These are phyloP conservation scores for Plebejus anna DNA, from an alignment of 2,888 invertebrate species.

Conservation along the genomic window DNA sequence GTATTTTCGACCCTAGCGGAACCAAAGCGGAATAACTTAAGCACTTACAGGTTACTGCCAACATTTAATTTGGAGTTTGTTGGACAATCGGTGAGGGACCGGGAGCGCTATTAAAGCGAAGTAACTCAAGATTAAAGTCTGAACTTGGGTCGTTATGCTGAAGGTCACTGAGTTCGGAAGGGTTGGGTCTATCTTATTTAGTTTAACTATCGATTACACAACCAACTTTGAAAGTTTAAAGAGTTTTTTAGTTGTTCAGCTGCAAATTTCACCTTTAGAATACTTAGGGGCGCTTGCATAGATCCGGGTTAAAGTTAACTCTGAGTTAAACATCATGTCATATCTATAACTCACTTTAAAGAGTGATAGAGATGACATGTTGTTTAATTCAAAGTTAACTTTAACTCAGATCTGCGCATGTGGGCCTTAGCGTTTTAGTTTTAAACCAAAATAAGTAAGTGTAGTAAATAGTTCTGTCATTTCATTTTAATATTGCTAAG, in stretches of 20 bases:
- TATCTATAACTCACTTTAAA: too few relatives aligned
- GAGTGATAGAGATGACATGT: too few relatives aligned
- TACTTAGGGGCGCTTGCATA: too few relatives aligned
- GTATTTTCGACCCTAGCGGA: neutral
- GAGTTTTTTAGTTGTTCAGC: neutral
- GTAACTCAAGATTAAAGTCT: neutral
- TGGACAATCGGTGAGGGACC: slow-evolving; percentile 8
- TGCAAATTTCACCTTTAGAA: too few relatives aligned
- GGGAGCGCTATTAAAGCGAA: neutral
- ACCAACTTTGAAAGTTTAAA: neutral
- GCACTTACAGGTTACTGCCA: slow-evolving; percentile 1
- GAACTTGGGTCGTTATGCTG: slow-evolving; percentile 15
- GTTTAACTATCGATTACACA: slow-evolving; percentile 6
- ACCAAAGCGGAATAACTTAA: neutral
- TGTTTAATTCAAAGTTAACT: too few relatives aligned
- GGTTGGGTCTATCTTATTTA: neutral
- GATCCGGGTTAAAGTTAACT: too few relatives aligned
- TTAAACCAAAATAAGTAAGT: too few relatives aligned
- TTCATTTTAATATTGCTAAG: neutral
- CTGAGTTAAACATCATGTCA: too few relatives aligned
- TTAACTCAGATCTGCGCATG: too few relatives aligned
- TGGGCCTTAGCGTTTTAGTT: too few relatives aligned
- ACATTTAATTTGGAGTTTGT: slow-evolving; percentile 5
- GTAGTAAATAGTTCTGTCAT: neutral
- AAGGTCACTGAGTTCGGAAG: neutral